phyloP scores from a whole-genome alignment of 1,140 invertebrate genomes.

The Micrasema minimum region DNA sequence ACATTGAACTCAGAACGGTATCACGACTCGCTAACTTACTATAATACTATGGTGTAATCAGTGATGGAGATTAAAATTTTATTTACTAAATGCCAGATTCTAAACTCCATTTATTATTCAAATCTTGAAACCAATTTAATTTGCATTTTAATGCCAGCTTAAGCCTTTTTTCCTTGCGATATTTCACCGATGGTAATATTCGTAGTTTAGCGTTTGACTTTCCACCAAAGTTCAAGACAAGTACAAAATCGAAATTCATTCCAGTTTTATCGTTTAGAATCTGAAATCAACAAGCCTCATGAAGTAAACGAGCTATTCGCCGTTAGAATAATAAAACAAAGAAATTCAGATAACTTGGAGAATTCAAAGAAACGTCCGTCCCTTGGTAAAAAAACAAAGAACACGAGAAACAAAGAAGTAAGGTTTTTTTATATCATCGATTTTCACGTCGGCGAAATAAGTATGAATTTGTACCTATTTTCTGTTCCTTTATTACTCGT shows the following conservation, averaged over 20 bases:
- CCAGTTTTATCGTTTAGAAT: constrained; percentile 32
- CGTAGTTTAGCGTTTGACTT: constrained; percentile 11
- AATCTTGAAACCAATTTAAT: neutral
- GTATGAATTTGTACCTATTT: neutral
- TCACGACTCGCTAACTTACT: too few species aligned
- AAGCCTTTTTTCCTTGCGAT: constrained; percentile 7
- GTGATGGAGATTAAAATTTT: too few species aligned
- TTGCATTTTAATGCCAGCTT: too few species aligned
- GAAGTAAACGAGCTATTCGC: constrained; percentile 35
- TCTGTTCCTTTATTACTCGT: constrained; percentile 5
- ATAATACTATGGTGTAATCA: too few species aligned
- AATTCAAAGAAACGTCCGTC: constrained; percentile 31
- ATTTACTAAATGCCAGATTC: too few species aligned
- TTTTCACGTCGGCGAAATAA: neutral
- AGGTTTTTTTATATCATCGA: constrained; percentile 9
- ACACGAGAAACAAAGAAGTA: constrained; percentile 7
- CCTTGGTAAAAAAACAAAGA: constrained; percentile 10
- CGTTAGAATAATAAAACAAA: constrained; percentile 40
- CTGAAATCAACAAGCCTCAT: constrained; percentile 38
- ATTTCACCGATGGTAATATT: constrained; percentile 9
- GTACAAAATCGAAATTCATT: constrained; percentile 35
- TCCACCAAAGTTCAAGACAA: constrained; percentile 5
- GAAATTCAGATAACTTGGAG: constrained; percentile 37
- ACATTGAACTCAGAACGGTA: too few species aligned
- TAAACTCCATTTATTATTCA: neutral